Conservation (phyloP, 2,888 invertebrate genomes). For the Vannuccia rotundouncinata region DNA sequence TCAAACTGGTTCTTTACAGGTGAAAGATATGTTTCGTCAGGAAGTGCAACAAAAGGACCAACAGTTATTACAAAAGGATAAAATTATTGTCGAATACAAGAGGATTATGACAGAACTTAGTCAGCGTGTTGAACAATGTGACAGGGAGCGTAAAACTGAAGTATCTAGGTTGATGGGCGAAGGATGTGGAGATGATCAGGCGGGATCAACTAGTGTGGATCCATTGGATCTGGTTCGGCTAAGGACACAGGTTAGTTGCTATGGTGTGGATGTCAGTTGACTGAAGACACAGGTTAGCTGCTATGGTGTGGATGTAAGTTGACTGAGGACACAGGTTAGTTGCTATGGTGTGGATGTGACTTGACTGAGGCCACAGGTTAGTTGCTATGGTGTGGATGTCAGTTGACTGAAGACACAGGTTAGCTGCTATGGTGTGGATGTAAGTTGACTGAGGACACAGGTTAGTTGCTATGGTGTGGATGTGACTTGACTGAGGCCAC, state of each 20-base stretch:
- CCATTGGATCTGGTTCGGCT: not conserved
- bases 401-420: too few relatives aligned
- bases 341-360: not conserved
- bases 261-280: not conserved
- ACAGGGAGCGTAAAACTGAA: not conserved
- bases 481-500: too few relatives aligned
- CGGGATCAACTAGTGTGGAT: not conserved
- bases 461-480: too few relatives aligned
- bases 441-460: too few relatives aligned
- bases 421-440: too few relatives aligned
- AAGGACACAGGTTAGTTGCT: not conserved
- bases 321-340: not conserved
- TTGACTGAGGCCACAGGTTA: not conserved
- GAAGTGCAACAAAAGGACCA: not conserved
- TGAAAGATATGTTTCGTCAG: slow-evolving; percentile 41
- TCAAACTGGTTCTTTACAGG: slow-evolving; percentile 28
- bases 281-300: not conserved
- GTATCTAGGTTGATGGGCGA: slow-evolving; percentile 59
- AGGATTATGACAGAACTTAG: slow-evolving; percentile 64
- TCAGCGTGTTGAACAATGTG: slow-evolving; percentile 60
- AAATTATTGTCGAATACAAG: slow-evolving; percentile 36
- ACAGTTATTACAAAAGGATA: not conserved
- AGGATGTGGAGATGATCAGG: slow-evolving; percentile 52
- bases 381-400: too few relatives aligned
- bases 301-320: not conserved